A percentile compares a stretch with the other conserved stretches of the same genome.
phyloP scores from a whole-genome alignment of 2,888 invertebrate genomes.

The Acleris emargana region DNA sequence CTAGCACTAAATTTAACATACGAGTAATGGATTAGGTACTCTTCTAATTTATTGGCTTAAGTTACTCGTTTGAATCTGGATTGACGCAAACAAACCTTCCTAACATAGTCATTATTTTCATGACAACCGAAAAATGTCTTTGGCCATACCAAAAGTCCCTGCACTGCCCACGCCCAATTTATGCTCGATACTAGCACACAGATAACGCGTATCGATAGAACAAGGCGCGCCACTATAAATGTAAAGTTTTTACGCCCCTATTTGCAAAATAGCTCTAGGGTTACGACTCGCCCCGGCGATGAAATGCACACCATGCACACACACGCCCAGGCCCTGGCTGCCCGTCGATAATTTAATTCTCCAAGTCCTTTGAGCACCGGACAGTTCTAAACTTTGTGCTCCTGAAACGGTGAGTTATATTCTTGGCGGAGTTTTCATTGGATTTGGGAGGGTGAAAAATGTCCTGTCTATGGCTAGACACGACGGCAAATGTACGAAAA shows the following conservation, averaged over 20 bases:
- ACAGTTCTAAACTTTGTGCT: constrained; percentile 5
- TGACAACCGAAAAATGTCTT: too few relatives aligned
- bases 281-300: constrained; percentile 7
- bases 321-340: not conserved
- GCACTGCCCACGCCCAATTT: not conserved
- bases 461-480: not conserved
- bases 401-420: constrained; percentile 1
- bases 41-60: too few relatives aligned
- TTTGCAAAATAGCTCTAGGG: constrained; percentile 22
- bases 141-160: too few relatives aligned
- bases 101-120: too few relatives aligned
- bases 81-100: too few relatives aligned
- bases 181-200: constrained; percentile 4
- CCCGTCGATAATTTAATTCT: not conserved
- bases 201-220: not conserved
- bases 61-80: too few relatives aligned
- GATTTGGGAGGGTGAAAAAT: not conserved
- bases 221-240: constrained; percentile 3
- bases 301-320: constrained; percentile 6
- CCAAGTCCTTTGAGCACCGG: constrained; percentile 3
- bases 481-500: too few relatives aligned
- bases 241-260: constrained; percentile 23
- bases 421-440: constrained; percentile 1
- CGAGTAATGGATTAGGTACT: too few relatives aligned
- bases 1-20: too few relatives aligned